Base-by-base conservation (phyloP, 2,888 invertebrate species). In the Mylabris sibirica region DNA sequence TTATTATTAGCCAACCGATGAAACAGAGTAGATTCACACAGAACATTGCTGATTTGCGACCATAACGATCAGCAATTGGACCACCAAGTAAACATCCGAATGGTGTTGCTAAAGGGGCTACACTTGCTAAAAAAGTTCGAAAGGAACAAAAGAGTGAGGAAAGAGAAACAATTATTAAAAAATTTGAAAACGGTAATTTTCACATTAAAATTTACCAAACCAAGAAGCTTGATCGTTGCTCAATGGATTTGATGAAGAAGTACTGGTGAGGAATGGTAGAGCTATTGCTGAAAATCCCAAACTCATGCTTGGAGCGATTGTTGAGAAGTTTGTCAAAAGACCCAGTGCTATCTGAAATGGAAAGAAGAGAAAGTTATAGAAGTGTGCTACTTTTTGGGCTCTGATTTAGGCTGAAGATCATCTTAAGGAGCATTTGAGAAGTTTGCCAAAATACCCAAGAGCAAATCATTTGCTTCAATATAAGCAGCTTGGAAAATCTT, bases 211-310 rank as follows among this genome's bases (percentile, higher is more conserved):
- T 3, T 81, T 81, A 89, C 89, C 89, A 77, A 89, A 87, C 89
- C 89, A 89, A 22, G 88, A 88, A 1, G 86, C 85, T 79, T 89
- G 84, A 49, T 78, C 74, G 3, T 71, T 76, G 61, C 79, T 80
- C 17, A 88, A 79, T 61, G 77, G 75, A 17, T 86, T 72, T 14
- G 81, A 81, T 38, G 82, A 82, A 0, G 72, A 67, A 5, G 77
- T 70, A 4, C 81, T 76, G 60, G 75, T 79, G 44, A 88, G 76
- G 12, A 85, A 81, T 22, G 87, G 87, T 24, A 89, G 77, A 0
- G 87, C 86, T 1, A 89, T 85, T 0, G 88, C 88, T 17, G 89
- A 88, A 79, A 87, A 89, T 1, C 89, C 89, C 57, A 89, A 82
- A 62, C 85, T 87, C 88, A 89, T 89, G 3, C 88, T 87, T 1